Conservation (phyloP, 1,140 invertebrate genomes). For the Sycobia sp. region DNA sequence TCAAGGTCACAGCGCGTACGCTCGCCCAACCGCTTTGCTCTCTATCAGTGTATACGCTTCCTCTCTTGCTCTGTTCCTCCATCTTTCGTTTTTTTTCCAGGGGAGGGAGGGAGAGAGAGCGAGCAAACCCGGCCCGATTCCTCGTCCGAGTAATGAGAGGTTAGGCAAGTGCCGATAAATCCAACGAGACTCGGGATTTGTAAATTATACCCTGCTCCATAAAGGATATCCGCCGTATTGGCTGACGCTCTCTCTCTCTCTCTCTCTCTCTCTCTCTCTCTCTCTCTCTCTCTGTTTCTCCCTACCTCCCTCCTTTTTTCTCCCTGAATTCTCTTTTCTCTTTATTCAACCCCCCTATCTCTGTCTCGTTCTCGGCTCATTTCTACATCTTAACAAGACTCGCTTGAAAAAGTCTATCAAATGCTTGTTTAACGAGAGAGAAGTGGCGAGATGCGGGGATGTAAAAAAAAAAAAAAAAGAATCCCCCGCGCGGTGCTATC, state of each 20-base stretch:
- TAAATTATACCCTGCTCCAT: constrained; percentile 62
- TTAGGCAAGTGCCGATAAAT: constrained; percentile 62
- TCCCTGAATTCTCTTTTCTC: neutral
- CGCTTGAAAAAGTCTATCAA: constrained; percentile 32
- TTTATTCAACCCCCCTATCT: neutral
- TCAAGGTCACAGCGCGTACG: constrained; percentile 35
- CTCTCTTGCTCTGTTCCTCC: too few species aligned
- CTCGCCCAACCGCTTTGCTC: too few species aligned
- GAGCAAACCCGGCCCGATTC: constrained; percentile 11
- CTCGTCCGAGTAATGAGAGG: constrained; percentile 57
- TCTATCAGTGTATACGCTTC: too few species aligned
- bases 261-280: constrained; percentile 1
- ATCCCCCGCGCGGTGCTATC: too few species aligned
- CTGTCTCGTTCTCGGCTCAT: neutral
- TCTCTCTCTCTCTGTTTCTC: neutral
- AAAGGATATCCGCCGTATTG: constrained; percentile 39
- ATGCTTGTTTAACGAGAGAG: constrained; percentile 27
- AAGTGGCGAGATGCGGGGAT: constrained; percentile 19
- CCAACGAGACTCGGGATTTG: constrained; percentile 61
- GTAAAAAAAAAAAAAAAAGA: constrained; percentile 17
- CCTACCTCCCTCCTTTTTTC: neutral
- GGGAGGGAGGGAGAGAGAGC: neutral
- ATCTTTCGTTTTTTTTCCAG: too few species aligned
- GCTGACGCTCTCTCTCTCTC: constrained; percentile 14
- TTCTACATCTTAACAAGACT: constrained; percentile 20